phyloP scores from a whole-genome alignment of 2,797 vertebrate genomes.

The Chrysocyon brachyurus region DNA sequence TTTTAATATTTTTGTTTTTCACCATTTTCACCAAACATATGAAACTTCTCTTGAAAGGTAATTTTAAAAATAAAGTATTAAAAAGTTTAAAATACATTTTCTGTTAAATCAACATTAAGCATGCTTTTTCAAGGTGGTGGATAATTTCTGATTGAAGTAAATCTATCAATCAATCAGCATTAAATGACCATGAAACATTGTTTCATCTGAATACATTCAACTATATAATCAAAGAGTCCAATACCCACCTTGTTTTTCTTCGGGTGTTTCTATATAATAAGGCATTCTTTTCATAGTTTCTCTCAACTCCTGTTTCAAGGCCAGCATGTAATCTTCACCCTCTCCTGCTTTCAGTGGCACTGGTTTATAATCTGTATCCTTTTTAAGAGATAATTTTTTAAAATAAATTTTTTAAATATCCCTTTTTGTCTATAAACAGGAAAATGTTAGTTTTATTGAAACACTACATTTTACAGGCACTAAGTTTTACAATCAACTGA shows the following conservation, averaged over 20 bases:
- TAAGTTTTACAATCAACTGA: background rate
- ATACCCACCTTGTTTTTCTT: constrained; percentile 89
- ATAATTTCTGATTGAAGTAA: background rate
- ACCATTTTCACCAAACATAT: constrained; percentile 24
- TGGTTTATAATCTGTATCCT: constrained; percentile 93
- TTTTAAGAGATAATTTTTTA: constrained; percentile 59
- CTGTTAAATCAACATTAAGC: background rate
- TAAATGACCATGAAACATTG: background rate
- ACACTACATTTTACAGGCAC: background rate
- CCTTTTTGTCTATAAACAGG: constrained; percentile 7
- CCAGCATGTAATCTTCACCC: constrained; percentile 94
- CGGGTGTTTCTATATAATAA: constrained; percentile 90
- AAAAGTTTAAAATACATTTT: constrained; percentile 18
- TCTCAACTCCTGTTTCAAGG: constrained; percentile 96
- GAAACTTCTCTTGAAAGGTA: background rate
- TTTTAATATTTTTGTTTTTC: background rate
- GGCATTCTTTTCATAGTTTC: constrained; percentile 92
- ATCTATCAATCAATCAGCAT: background rate
- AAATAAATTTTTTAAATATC: constrained; percentile 36
- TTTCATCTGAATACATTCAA: background rate
- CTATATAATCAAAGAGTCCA: constrained; percentile 40
- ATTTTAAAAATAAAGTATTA: constrained; percentile 33
- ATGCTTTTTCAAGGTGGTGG: background rate
- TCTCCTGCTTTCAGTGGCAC: constrained; percentile 93
- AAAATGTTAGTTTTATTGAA: constrained; percentile 40